phyloP scores from a whole-genome alignment of 1,140 invertebrate species.

The Lanistes nyassanus region DNA sequence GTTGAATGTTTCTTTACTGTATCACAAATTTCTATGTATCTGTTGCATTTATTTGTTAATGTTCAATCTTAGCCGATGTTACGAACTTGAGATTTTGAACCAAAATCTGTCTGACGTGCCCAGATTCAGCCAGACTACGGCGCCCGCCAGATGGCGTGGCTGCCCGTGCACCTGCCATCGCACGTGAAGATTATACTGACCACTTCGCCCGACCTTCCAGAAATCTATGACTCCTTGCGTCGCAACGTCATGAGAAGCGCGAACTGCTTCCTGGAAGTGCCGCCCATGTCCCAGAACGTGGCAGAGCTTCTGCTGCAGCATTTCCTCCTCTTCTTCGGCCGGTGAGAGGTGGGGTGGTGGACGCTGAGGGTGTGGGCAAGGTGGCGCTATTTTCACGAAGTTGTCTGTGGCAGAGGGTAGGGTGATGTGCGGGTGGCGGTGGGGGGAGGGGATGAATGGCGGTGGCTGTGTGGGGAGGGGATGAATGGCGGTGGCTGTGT shows the following conservation, averaged over 20 bases:
- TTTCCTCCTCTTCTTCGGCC: slow-evolving; percentile 31
- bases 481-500: no score
- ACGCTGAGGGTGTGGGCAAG: no score
- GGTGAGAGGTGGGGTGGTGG: slow-evolving; percentile 5
- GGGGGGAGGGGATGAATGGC: no score
- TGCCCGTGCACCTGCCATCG: slow-evolving; percentile 47
- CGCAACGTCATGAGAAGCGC: slow-evolving; percentile 34
- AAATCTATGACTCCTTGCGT: slow-evolving; percentile 43
- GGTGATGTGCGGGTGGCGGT: no score
- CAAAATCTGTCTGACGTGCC: neutral
- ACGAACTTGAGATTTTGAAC: no score
- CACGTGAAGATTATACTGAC: slow-evolving; percentile 63
- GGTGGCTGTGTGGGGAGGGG: no score
- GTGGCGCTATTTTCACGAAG: no score
- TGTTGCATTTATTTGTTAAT: no score
- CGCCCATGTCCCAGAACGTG: slow-evolving; percentile 35
- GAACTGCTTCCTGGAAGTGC: slow-evolving; percentile 47
- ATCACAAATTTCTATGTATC: no score
- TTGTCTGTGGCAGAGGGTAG: no score
- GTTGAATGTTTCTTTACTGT: no score
- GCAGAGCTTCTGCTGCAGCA: slow-evolving; percentile 45
- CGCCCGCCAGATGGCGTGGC: slow-evolving; percentile 56
- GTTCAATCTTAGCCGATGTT: no score
- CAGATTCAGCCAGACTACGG: slow-evolving; percentile 49
- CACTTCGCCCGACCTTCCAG: slow-evolving; percentile 37